Evolutionary conservation across 2,797 vertebrate species (phyloP).

Genomic region (Etheostoma perlongum): DNA sequence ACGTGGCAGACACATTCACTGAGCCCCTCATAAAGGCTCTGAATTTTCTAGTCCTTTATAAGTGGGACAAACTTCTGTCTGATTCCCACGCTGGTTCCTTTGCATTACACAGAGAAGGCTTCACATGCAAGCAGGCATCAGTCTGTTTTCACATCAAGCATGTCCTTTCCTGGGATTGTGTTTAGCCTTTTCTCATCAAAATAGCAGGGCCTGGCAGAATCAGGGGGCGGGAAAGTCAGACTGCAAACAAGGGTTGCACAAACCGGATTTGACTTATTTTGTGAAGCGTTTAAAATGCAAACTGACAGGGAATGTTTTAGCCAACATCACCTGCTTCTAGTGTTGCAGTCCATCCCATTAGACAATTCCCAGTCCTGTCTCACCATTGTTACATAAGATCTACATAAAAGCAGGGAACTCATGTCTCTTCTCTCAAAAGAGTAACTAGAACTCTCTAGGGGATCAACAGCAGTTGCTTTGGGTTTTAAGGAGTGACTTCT

Average conservation of each 20-base stretch:
- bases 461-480: conserved; percentile 58
- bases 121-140: conserved; percentile 49
- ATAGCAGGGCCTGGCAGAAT: conserved; percentile 40
- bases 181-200: conserved; percentile 54
- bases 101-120: conserved; percentile 20
- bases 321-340: conserved; percentile 81
- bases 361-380: conserved; percentile 61
- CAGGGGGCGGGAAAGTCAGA: conserved; percentile 48
- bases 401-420: conserved; percentile 45
- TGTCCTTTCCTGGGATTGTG: conserved; percentile 55
- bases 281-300: conserved; percentile 81
- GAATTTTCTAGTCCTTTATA: conserved; percentile 32
- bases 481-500: conserved; percentile 73
- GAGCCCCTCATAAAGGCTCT: conserved; percentile 29
- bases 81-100: conserved; percentile 52
- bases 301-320: conserved; percentile 80
- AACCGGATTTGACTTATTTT: conserved; percentile 82
- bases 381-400: conserved; percentile 64
- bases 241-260: conserved; percentile 67
- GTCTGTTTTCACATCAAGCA: conserved; percentile 71
- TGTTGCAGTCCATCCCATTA: conserved; percentile 60
- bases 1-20: conserved; percentile 49
- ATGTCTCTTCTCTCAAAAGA: conserved; percentile 30
- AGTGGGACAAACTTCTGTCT: conserved; percentile 36
- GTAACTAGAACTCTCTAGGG: conserved; percentile 36